A percentile compares a stretch with the other conserved stretches of the same genome.
These are phyloP conservation scores for Muscicapa adusta DNA, from an alignment of 2,113 vertebrate species.

Conservation along the genomic window DNA sequence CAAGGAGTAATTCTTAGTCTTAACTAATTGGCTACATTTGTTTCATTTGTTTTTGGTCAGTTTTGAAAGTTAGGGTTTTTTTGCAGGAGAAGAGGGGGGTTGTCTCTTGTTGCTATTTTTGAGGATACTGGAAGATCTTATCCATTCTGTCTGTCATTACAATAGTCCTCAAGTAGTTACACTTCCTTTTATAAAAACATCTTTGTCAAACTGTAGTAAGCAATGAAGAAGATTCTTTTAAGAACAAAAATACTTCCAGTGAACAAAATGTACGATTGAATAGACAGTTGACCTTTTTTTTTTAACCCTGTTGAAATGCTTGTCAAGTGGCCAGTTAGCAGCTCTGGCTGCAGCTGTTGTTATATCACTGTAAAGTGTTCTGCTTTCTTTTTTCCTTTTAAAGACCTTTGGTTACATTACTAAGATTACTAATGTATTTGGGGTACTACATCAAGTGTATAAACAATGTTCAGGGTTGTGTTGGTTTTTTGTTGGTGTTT, in stretches of 20 bases:
- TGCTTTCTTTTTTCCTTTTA: neutral
- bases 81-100: neutral
- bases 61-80: neutral
- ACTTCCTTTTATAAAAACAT: neutral
- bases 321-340: neutral
- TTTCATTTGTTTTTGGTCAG: neutral
- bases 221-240: neutral
- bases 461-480: neutral
- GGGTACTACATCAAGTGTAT: neutral
- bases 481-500: neutral
- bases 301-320: neutral
- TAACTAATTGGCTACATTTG: neutral
- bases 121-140: neutral
- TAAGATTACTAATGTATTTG: neutral
- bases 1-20: neutral
- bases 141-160: neutral
- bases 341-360: slow-evolving; percentile 24
- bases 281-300: neutral
- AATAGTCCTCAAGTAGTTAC: neutral
- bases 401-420: neutral
- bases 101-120: neutral
- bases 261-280: neutral
- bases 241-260: neutral
- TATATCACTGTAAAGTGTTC: neutral
- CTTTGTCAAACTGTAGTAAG: neutral